Evolutionary conservation across 2,888 invertebrate species (phyloP).

Genomic region (Slavum lentiscoides): DNA sequence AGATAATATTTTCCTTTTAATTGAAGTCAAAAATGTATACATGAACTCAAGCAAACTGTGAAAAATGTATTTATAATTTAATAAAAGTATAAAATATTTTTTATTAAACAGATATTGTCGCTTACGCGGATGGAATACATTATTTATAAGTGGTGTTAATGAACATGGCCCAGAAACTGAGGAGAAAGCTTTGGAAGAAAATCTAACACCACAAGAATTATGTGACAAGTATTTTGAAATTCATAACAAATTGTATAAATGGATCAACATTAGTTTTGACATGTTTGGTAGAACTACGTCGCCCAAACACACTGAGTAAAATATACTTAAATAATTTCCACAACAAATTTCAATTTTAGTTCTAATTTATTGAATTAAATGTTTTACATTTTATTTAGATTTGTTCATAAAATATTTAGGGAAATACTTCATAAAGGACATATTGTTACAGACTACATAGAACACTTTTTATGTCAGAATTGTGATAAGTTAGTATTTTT

Average conservation of each 20-base stretch:
- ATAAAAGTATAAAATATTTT: neutral
- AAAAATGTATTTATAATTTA: neutral
- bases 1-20: too few relatives aligned
- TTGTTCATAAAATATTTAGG: conserved; percentile 87
- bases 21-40: too few relatives aligned
- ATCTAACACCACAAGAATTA: conserved; percentile 82
- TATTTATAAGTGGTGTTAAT: conserved; percentile 93
- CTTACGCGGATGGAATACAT: conserved; percentile 82
- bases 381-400: conserved; percentile 64
- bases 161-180: conserved; percentile 99
- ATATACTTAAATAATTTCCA: conserved; percentile 54
- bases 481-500: conserved; percentile 75
- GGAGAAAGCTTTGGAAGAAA: conserved; percentile 95
- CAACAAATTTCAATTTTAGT: conserved; percentile 29
- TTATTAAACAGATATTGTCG: conserved; percentile 75
- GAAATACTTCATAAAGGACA: conserved; percentile 81
- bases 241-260: conserved; percentile 89
- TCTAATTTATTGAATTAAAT: neutral
- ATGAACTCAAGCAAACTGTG: too few relatives aligned
- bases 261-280: conserved; percentile 98
- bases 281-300: conserved; percentile 96
- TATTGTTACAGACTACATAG: conserved; percentile 79
- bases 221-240: conserved; percentile 95
- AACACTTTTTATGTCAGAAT: conserved; percentile 86
- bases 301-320: conserved; percentile 86